Base-by-base conservation (phyloP, 2,888 invertebrate genomes). In the Xestia xanthographa region DNA sequence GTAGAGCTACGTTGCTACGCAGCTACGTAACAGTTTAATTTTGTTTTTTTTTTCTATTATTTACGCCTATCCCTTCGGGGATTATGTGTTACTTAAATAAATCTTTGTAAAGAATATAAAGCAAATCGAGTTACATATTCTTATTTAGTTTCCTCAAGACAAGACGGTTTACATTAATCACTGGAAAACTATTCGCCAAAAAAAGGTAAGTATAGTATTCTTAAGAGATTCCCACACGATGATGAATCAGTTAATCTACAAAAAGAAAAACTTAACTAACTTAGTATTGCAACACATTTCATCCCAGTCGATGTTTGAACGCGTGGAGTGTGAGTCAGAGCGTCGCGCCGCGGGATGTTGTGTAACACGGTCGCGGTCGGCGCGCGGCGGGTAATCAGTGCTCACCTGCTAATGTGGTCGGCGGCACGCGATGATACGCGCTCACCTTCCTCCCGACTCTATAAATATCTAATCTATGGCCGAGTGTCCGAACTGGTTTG, bases 261-360 rank as follows among this genome's bases (percentile, higher is more conserved):
- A 50, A 86, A 72, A 67, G 70, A 53, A 8, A 34, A 60, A 29
- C 14, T 26, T 11, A 26, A 50, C 22, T 80, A 26, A 50, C 22
- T 80, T 26, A 53, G 53, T 82, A 78, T 83, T 83, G 86, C 86
- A 69, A 66, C 84, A 78, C 60, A 66, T 86, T 73, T 53, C 20
- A 69, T 62, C 38, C 8, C 48, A 38, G 29, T 34, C 20, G 41
- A 38, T 50, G 60, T 45, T 56, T 9, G 63, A 38, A 56, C 50
- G 26, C 12, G 62, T 58, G 12, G 12, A 20, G 1, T 5, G 70
- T 83, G 86, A 83, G 73, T 86, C 86, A 86, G 34, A 12, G 41
- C 41, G 41, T 34, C 34, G 43, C 41, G 56, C 34, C 74, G 63
- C 71, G 60, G n/a, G 6, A 8, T 8, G 45, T 80, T 74, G 85